A percentile compares a stretch with the other conserved stretches of the same genome.
These are phyloP conservation scores for Microtus ochrogaster DNA, from an alignment of 2,113 vertebrate genomes.

Conservation along the genomic window DNA sequence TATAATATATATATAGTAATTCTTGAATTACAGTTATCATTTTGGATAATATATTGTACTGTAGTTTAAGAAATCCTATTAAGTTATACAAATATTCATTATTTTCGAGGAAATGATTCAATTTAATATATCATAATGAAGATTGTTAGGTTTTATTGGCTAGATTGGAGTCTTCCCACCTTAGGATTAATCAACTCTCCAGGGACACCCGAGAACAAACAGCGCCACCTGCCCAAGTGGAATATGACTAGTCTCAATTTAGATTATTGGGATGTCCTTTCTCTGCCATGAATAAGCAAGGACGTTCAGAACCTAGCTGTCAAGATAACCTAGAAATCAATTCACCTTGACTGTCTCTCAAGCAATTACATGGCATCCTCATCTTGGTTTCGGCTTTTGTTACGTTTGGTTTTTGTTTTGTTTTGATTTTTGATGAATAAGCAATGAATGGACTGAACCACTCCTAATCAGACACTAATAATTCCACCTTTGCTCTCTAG, in stretches of 20 bases:
- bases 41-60: slow-evolving; percentile 27
- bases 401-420: no score
- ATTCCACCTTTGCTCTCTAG: background rate
- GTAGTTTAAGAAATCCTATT: slow-evolving; percentile 1
- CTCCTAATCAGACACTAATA: slow-evolving; percentile 3
- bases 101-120: background rate
- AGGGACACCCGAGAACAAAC: background rate
- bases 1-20: no score
- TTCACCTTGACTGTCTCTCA: background rate
- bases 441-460: background rate
- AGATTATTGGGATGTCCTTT: background rate
- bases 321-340: slow-evolving; percentile 42
- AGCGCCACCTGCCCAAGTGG: background rate
- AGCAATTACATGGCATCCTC: background rate
- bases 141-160: background rate
- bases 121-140: slow-evolving; percentile 22
- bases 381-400: background rate
- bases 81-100: background rate
- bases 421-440: background rate
- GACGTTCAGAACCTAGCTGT: background rate
- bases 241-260: background rate
- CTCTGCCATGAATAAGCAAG: background rate
- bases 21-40: slow-evolving; percentile 22
- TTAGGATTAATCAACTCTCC: background rate
- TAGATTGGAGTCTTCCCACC: background rate